Conservation (phyloP, 2,113 vertebrate genomes). For the Boleophthalmus pectinirostris region DNA sequence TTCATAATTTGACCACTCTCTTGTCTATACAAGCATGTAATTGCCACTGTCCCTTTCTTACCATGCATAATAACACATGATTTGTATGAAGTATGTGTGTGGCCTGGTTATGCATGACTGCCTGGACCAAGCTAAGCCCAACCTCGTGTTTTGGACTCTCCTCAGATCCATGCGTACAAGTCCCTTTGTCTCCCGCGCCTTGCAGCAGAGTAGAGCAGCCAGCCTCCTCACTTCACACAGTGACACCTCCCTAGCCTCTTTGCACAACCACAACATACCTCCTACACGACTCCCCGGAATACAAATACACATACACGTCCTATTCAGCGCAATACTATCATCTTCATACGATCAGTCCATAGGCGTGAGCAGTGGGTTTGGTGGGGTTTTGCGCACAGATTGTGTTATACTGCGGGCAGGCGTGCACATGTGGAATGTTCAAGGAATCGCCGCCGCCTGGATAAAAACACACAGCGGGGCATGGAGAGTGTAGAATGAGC, state of each 20-base stretch:
- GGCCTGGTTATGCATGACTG: neutral
- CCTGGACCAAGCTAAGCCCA: neutral
- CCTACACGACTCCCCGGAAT: neutral
- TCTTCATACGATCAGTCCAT: neutral
- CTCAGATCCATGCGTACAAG: constrained; percentile 30
- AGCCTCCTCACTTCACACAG: constrained; percentile 30
- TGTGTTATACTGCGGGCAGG: constrained; percentile 24
- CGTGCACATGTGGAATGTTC: constrained; percentile 63
- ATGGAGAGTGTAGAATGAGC: constrained; percentile 15
- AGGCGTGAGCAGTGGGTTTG: constrained; percentile 8
- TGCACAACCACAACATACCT: constrained; percentile 12
- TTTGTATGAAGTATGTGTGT: neutral
- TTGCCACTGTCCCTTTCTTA: neutral
- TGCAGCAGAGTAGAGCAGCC: constrained; percentile 17
- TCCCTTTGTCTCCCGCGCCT: constrained; percentile 39
- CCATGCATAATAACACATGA: neutral
- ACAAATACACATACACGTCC: neutral
- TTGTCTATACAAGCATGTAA: neutral
- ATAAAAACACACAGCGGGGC: constrained; percentile 52
- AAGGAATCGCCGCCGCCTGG: constrained; percentile 49
- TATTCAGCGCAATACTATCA: neutral
- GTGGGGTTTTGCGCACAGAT: constrained; percentile 37
- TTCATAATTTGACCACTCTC: no score
- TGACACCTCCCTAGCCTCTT: constrained; percentile 21
- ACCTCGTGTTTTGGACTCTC: constrained; percentile 7